Evolutionary conservation across 2,113 vertebrate genomes (phyloP), one percentile per base, ranked within the genome.

Genomic region (Ophiodon elongatus): DNA sequence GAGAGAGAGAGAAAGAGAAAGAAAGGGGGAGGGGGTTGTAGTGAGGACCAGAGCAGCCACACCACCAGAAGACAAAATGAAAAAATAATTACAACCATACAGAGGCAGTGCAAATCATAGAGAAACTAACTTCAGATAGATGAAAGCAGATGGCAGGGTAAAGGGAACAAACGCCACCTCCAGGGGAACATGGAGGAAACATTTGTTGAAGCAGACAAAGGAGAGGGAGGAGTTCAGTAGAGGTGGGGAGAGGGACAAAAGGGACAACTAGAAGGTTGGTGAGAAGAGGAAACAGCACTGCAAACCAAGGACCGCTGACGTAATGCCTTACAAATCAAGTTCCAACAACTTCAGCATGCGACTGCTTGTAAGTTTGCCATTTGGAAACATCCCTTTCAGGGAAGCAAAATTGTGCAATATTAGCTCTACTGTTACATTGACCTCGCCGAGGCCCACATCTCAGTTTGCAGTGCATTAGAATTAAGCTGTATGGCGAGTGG

Each of bases 21-120:
- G 11, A 66, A 54, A 79, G 73, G 4, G 73, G 76, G 35, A 33
- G 83, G 84, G 83, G 88, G 73, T 79, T 74, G 92, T 85, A 86
- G 94, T 92, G 93, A 92, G 87, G 94, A 91, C 92, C 93, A 83
- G 90, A 93, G 83, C 62, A 92, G 92, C 84, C 93, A 94, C 93
- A 93, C 93, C 94, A 94, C 94, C 93, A 52, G 82, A 90, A 91
- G 90, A 95, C 92, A 95, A 94, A 93, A 88, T n/a, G 71, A 86
- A 90, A 84, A 60, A 74, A 78, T 31, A 86, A 89, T 95, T 93
- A 95, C 3, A 83, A 88, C 65, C 59, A 76, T 2, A 73, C 67
- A 94, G 35, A 54, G 85, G 80, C 66, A 56, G 64, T 0, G 56
- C 11, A 79, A 83, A 88, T 56, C 65, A 79, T 45, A 82, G 76